phyloP scores from a whole-genome alignment of 2,888 invertebrate genomes.

The Eristalis intricaria region DNA sequence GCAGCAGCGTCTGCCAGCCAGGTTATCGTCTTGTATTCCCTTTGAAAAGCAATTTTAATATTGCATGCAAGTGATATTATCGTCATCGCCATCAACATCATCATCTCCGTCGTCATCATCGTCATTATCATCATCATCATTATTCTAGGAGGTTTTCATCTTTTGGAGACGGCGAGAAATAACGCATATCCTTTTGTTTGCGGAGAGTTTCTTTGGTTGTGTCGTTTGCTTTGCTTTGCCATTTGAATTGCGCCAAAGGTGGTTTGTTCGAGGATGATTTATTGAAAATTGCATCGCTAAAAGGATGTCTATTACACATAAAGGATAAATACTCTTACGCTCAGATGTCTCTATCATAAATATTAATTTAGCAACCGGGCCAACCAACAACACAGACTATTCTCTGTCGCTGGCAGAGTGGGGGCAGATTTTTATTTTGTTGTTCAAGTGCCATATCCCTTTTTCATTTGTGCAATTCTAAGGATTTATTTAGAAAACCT shows the following conservation, averaged over 20 bases:
- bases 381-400: conserved; percentile 7
- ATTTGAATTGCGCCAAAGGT: conserved; percentile 48
- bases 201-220: not conserved
- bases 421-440: conserved; percentile 63
- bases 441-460: conserved; percentile 71
- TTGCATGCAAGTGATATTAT: conserved; percentile 71
- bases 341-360: conserved; percentile 58
- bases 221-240: conserved; percentile 1
- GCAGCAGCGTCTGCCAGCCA: conserved; percentile 43
- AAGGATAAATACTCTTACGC: conserved; percentile 29
- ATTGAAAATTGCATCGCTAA: conserved; percentile 63
- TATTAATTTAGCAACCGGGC: conserved; percentile 67
- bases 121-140: conserved; percentile 54
- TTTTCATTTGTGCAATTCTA: conserved; percentile 71
- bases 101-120: conserved; percentile 64
- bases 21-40: conserved; percentile 59
- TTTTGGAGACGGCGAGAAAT: conserved; percentile 18
- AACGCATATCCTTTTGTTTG: conserved; percentile 49
- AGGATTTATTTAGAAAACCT: conserved; percentile 71
- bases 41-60: conserved; percentile 72
- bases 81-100: conserved; percentile 64
- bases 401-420: not conserved
- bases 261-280: conserved; percentile 53
- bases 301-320: conserved; percentile 17
- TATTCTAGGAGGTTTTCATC: conserved; percentile 37